Conservation (phyloP, 2,888 invertebrate genomes). For the Xanthorhoe designata region DNA sequence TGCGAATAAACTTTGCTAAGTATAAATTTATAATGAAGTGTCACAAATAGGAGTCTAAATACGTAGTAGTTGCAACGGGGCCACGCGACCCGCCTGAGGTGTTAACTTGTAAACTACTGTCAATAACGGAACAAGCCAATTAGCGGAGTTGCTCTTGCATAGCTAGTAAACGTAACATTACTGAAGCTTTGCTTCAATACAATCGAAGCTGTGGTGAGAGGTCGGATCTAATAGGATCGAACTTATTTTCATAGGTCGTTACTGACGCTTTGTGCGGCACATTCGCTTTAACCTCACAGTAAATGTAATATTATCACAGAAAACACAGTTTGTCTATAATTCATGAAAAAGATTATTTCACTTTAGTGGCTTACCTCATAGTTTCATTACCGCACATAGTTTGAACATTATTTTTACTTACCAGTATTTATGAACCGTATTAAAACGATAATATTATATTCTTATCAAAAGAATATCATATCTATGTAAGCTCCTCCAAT, state of each 20-base stretch:
- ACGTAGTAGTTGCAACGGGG: conserved; percentile 9
- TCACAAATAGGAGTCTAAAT: conserved; percentile 11
- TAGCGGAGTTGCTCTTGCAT: conserved; percentile 36
- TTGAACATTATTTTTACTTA: too few species aligned
- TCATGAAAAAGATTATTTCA: too few species aligned
- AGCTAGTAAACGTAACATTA: conserved; percentile 27
- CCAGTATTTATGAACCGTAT: too few species aligned
- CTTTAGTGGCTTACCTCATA: too few species aligned
- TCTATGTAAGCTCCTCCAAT: too few species aligned
- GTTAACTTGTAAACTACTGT: conserved; percentile 38
- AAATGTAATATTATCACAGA: not conserved
- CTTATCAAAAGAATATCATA: too few species aligned
- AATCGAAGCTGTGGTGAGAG: conserved; percentile 4
- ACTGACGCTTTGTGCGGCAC: not conserved
- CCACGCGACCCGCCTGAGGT: conserved; percentile 27
- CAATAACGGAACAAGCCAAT: conserved; percentile 44
- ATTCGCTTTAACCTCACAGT: not conserved
- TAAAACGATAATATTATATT: too few species aligned
- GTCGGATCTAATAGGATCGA: not conserved
- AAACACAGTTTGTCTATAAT: too few species aligned
- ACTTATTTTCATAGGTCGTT: not conserved
- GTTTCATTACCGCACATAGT: too few species aligned
- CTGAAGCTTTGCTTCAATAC: conserved; percentile 16
- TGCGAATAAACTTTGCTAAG: conserved; percentile 21
- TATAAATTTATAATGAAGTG: conserved; percentile 8